Evolutionary conservation across 2,113 vertebrate species (phyloP).

Genomic region (Protobothrops mucrosquamatus): DNA sequence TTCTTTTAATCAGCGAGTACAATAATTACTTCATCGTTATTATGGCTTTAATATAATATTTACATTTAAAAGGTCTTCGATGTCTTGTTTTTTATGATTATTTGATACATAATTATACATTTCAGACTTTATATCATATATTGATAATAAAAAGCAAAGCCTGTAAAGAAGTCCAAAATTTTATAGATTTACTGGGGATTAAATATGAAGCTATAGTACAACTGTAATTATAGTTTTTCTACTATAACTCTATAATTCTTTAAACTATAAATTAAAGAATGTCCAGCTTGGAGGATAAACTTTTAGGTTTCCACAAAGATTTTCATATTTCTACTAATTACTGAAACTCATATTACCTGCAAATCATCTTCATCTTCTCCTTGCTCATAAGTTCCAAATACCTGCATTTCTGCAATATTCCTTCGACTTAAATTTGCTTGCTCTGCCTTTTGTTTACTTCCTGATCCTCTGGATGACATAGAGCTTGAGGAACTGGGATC

Average conservation of each 20-base stretch:
- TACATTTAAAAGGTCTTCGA: background rate
- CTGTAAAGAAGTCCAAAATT: background rate
- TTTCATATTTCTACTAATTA: background rate
- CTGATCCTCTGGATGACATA: constrained; percentile 96
- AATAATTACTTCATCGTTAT: background rate
- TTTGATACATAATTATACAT: background rate
- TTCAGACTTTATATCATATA: background rate
- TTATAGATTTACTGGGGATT: background rate
- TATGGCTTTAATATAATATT: background rate
- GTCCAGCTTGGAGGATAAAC: background rate
- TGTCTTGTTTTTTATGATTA: background rate
- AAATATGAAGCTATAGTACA: background rate
- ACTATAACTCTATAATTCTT: background rate
- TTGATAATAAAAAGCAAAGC: background rate
- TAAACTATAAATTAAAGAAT: background rate
- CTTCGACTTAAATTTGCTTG: constrained; percentile 80
- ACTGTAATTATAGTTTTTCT: background rate
- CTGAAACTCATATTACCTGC: constrained; percentile 75
- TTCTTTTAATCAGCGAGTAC: background rate
- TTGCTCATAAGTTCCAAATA: constrained; percentile 85
- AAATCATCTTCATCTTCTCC: constrained; percentile 73
- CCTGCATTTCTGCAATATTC: constrained; percentile 87
- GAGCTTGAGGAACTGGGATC: constrained; percentile 98
- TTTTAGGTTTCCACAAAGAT: background rate
- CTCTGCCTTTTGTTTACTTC: constrained; percentile 87